These are phyloP conservation scores for Zophobas morio DNA, from an alignment of 1,140 invertebrate genomes.

Conservation along the genomic window DNA sequence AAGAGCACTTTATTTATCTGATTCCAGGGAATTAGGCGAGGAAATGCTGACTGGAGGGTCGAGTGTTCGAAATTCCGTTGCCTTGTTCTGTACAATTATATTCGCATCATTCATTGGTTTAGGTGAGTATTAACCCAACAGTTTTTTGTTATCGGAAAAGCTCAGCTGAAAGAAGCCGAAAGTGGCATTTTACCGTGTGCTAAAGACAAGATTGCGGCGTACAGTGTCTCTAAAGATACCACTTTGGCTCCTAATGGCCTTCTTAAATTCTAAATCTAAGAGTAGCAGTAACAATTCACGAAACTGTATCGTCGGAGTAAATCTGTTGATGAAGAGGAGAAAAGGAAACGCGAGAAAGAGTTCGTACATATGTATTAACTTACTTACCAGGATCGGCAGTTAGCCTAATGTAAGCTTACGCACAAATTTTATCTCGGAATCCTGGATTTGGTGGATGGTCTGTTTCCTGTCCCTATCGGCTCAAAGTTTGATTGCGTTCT, in stretches of 20 bases:
- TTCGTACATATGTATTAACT: too few relatives aligned
- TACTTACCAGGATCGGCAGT: neutral
- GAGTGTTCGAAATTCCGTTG: slow-evolving; percentile 15
- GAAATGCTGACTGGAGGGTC: slow-evolving; percentile 3
- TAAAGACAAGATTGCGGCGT: neutral
- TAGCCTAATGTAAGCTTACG: slow-evolving; percentile 5
- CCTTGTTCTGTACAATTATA: slow-evolving; percentile 32
- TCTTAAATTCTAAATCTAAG: neutral
- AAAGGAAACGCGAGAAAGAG: too few relatives aligned
- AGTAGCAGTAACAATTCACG: too few relatives aligned
- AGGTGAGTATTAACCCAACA: slow-evolving; percentile 15
- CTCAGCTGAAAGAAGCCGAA: neutral
- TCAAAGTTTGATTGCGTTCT: slow-evolving; percentile 38
- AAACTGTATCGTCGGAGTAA: too few relatives aligned
- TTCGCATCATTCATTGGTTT: slow-evolving; percentile 32
- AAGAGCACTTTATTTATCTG: slow-evolving; percentile 39
- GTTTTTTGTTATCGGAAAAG: slow-evolving; percentile 17
- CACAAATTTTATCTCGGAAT: slow-evolving; percentile 16
- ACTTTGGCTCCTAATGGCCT: neutral
- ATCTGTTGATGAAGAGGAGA: too few relatives aligned
- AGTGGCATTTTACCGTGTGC: neutral
- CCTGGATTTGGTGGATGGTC: slow-evolving; percentile 21
- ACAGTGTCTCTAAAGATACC: neutral
- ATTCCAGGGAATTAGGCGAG: slow-evolving; percentile 12
- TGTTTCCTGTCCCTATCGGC: slow-evolving; percentile 25